These are phyloP conservation scores for Teleogryllus occipitalis DNA, from an alignment of 1,140 invertebrate species.

Conservation along the genomic window DNA sequence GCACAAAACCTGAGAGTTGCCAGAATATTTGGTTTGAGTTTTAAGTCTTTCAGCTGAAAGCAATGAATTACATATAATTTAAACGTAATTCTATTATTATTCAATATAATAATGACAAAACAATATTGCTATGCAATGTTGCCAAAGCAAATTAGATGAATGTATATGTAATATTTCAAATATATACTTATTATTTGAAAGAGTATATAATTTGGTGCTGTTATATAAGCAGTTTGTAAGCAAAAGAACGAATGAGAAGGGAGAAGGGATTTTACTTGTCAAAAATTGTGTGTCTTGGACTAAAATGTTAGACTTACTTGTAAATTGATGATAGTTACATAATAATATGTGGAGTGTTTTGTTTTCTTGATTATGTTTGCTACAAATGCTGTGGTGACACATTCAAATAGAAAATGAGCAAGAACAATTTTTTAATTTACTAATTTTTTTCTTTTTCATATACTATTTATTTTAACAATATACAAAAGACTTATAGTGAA, in stretches of 20 bases:
- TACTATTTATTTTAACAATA: background rate
- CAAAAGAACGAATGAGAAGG: constrained; percentile 12
- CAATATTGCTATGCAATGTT: background rate
- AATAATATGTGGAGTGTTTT: constrained; percentile 10
- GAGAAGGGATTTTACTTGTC: constrained; percentile 10
- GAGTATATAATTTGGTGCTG: constrained; percentile 15
- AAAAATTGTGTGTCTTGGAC: constrained; percentile 8
- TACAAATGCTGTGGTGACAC: background rate
- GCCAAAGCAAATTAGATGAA: background rate
- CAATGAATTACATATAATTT: constrained; percentile 8
- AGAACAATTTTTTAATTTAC: background rate
- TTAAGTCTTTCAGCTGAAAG: constrained; percentile 11
- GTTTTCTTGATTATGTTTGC: background rate
- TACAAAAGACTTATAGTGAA: background rate
- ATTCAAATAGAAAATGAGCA: background rate
- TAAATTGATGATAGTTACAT: constrained; percentile 3
- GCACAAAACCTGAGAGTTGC: constrained; percentile 15
- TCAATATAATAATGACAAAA: background rate
- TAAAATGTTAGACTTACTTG: constrained; percentile 10
- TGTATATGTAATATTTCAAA: background rate
- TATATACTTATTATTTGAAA: constrained; percentile 2
- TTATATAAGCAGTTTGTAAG: constrained; percentile 6
- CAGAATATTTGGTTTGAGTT: constrained; percentile 10
- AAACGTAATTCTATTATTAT: constrained; percentile 12
- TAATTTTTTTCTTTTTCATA: background rate